These are phyloP conservation scores for Scalopus aquaticus DNA, from an alignment of 2,113 vertebrate genomes.

Conservation along the genomic window DNA sequence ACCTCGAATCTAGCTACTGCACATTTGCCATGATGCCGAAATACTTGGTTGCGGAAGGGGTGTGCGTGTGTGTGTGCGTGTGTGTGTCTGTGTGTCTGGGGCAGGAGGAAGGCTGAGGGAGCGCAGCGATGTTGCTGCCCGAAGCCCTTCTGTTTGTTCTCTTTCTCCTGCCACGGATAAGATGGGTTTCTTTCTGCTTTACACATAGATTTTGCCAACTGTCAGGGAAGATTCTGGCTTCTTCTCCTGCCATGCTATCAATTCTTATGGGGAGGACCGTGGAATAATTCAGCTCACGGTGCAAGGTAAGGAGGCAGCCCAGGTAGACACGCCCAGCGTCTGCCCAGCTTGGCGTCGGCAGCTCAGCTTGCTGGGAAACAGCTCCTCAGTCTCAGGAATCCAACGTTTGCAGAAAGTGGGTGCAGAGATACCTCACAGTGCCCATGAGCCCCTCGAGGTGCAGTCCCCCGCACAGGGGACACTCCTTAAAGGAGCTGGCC, in stretches of 20 bases:
- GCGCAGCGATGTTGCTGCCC: background rate
- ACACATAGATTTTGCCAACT: slow-evolving; percentile 94
- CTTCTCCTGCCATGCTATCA: slow-evolving; percentile 99
- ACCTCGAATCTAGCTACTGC: background rate
- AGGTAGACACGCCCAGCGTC: slow-evolving; percentile 29
- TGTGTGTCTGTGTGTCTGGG: too few relatives aligned
- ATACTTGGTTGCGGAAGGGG: background rate
- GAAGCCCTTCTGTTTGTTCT: background rate
- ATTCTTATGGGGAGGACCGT: slow-evolving; percentile 98
- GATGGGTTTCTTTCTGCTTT: slow-evolving; percentile 75
- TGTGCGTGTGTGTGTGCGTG: fast-evolving
- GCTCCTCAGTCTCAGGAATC: background rate
- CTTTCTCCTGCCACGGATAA: slow-evolving; percentile 28
- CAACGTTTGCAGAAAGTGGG: background rate
- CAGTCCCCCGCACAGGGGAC: background rate
- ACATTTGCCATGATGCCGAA: background rate
- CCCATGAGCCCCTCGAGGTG: background rate
- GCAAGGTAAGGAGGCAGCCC: slow-evolving; percentile 90
- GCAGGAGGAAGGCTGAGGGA: fast-evolving
- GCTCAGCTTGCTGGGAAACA: background rate
- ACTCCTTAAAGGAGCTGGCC: background rate
- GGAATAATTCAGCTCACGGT: slow-evolving; percentile 99
- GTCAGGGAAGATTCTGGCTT: slow-evolving; percentile 98
- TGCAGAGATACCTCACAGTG: background rate
- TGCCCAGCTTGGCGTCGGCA: background rate